Evolutionary conservation across 2,888 invertebrate genomes (phyloP).

Genomic region (Calameuta idolon): DNA sequence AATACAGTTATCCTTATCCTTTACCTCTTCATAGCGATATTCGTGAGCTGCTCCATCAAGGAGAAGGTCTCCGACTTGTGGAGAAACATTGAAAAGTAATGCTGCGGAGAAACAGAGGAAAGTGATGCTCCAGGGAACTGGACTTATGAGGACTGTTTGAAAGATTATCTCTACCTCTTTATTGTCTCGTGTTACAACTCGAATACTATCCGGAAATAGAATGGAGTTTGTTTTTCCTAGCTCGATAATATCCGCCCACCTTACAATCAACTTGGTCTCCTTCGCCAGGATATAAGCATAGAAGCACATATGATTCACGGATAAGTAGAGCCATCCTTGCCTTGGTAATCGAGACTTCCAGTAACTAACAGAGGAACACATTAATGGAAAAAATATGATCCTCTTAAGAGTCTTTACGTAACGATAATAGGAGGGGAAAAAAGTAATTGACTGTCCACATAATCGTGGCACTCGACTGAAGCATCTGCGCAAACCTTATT

Average conservation of each 20-base stretch:
- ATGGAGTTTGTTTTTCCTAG: slow-evolving; percentile 82
- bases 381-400: slow-evolving; percentile 14
- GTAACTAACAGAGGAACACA: slow-evolving; percentile 74
- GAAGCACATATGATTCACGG: slow-evolving; percentile 95
- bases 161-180: slow-evolving; percentile 65
- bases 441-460: slow-evolving; percentile 3
- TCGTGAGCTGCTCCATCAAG: slow-evolving; percentile 94
- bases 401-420: slow-evolving; percentile 16
- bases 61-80: slow-evolving; percentile 90
- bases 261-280: slow-evolving; percentile 87
- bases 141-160: slow-evolving; percentile 16
- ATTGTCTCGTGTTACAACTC: slow-evolving; percentile 86
- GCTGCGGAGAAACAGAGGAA: slow-evolving; percentile 71
- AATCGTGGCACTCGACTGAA: background rate
- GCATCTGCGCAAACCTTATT: background rate
- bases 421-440: slow-evolving; percentile 22
- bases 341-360: slow-evolving; percentile 93
- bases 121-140: slow-evolving; percentile 77
- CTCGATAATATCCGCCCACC: slow-evolving; percentile 91
- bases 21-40: slow-evolving; percentile 95
- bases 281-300: slow-evolving; percentile 94
- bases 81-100: slow-evolving; percentile 92
- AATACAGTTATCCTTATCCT: slow-evolving; percentile 43
- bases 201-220: slow-evolving; percentile 87
- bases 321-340: slow-evolving; percentile 98